phyloP scores from a whole-genome alignment of 2,113 vertebrate genomes.

The Noctilio leporinus region DNA sequence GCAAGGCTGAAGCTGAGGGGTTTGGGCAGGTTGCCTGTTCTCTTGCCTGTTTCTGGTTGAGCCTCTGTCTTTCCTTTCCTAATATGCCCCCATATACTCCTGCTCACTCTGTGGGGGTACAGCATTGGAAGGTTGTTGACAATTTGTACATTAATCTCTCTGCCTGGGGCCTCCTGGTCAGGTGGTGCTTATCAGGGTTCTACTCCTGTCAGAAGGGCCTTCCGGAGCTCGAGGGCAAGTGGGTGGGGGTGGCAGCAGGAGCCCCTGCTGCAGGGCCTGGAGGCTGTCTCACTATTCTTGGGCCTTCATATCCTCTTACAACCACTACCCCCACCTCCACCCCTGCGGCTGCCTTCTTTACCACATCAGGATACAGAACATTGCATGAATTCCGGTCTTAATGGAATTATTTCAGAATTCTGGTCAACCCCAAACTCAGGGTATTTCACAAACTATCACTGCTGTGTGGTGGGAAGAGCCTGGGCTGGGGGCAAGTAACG shows the following conservation, averaged over 20 bases:
- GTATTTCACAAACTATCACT: constrained; percentile 82
- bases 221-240: constrained; percentile 73
- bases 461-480: constrained; percentile 60
- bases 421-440: constrained; percentile 83
- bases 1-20: not conserved
- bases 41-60: not conserved
- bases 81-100: not conserved
- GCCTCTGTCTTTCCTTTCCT: constrained; percentile 41
- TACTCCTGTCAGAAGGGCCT: constrained; percentile 82
- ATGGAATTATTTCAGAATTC: constrained; percentile 82
- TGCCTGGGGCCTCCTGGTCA: constrained; percentile 76
- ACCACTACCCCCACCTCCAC: constrained; percentile 26
- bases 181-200: constrained; percentile 85
- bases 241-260: not conserved
- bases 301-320: constrained; percentile 67
- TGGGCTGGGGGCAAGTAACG: constrained; percentile 73
- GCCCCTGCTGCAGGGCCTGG: constrained; percentile 67
- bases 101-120: not conserved
- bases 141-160: constrained; percentile 82
- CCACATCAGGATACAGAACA: constrained; percentile 88
- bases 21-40: not conserved
- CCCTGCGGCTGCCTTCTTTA: constrained; percentile 74
- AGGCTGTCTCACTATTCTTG: constrained; percentile 58
- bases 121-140: constrained; percentile 72
- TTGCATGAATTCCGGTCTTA: constrained; percentile 84